Conservation (phyloP, 1,140 invertebrate genomes). For the Zaprionus taronus region DNA sequence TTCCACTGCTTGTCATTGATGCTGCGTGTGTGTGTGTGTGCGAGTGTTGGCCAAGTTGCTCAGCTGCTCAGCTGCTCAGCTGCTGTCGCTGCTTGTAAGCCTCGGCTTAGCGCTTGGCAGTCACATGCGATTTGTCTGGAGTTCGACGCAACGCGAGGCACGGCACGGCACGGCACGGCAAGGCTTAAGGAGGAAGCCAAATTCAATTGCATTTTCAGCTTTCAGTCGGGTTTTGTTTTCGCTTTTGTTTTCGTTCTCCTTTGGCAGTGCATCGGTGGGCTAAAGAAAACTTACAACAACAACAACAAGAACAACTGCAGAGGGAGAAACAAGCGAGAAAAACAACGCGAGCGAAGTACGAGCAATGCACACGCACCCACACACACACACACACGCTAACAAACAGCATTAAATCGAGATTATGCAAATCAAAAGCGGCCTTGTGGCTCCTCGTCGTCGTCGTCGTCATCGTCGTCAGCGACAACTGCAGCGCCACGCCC, state of each 20-base stretch:
- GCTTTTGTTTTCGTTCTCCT: conserved; percentile 13
- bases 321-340: conserved; percentile 8
- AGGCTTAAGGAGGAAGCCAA: conserved; percentile 32
- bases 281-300: conserved; percentile 21
- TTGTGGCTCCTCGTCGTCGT: conserved; percentile 36
- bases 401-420: conserved; percentile 60
- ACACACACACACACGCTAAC: neutral
- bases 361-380: neutral
- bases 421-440: conserved; percentile 76
- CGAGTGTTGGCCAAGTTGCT: conserved; percentile 23
- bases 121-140: conserved; percentile 38
- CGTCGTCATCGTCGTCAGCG: neutral
- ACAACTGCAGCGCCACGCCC: conserved; percentile 35
- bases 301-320: conserved; percentile 22
- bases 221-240: neutral
- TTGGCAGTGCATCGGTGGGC: neutral
- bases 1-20: conserved; percentile 10
- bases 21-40: conserved; percentile 18
- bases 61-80: conserved; percentile 25
- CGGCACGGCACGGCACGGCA: neutral
- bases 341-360: conserved; percentile 23
- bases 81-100: conserved; percentile 40
- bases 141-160: conserved; percentile 27
- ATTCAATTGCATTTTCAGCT: conserved; percentile 44
- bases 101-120: conserved; percentile 40